These are phyloP conservation scores for Dallia pectoralis DNA, from an alignment of 2,797 vertebrate genomes.

Conservation along the genomic window DNA sequence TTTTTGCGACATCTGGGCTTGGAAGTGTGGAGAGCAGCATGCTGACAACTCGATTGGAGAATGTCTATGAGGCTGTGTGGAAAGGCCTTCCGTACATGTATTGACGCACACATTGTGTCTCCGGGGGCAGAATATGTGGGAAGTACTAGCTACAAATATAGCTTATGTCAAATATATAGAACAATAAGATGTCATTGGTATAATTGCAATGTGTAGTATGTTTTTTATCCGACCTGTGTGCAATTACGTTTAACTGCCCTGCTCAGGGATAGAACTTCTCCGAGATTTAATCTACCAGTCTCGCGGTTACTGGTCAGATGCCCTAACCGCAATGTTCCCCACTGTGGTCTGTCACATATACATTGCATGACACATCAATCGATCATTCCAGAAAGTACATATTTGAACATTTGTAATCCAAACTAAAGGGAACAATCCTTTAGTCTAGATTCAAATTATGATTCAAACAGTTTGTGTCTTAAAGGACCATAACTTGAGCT, in stretches of 20 bases:
- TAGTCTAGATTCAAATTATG: slow-evolving; percentile 27
- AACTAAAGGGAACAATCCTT: not conserved
- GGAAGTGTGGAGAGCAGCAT: slow-evolving; percentile 25
- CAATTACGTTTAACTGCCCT: too few relatives aligned
- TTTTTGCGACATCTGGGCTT: slow-evolving; percentile 13
- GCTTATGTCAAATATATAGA: not conserved
- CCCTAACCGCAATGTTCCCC: too few relatives aligned
- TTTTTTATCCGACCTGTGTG: too few relatives aligned
- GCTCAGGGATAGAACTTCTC: too few relatives aligned
- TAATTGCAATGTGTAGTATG: not conserved
- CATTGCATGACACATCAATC: not conserved
- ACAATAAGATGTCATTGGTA: not conserved
- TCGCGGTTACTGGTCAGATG: too few relatives aligned
- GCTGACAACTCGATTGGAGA: not conserved
- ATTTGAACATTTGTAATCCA: not conserved
- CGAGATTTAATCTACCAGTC: too few relatives aligned
- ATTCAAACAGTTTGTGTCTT: slow-evolving; percentile 32
- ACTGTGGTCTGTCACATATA: too few relatives aligned
- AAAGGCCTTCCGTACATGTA: not conserved
- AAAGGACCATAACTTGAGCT: slow-evolving; percentile 19
- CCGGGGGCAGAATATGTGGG: not conserved
- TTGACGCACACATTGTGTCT: not conserved
- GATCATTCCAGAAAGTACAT: not conserved
- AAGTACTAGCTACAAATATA: not conserved
- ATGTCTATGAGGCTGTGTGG: slow-evolving; percentile 3